Percentiles rank a stretch among this genome's conserved stretches.
Evolutionary conservation across 2,888 invertebrate genomes (phyloP).

Genomic region (Drosophila anceps): DNA sequence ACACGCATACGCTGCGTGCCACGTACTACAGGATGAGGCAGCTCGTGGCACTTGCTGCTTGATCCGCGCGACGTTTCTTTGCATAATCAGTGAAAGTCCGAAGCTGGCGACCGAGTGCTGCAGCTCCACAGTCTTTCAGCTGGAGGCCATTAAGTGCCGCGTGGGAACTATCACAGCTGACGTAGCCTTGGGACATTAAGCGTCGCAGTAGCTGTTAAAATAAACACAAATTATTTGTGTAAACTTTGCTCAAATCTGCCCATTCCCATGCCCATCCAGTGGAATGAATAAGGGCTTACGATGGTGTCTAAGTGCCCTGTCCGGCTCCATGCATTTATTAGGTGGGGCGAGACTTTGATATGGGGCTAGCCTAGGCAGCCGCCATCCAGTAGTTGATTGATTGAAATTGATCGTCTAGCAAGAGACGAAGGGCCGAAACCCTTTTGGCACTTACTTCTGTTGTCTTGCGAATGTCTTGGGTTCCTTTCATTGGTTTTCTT

Average conservation of each 20-base stretch:
- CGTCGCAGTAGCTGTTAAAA: conserved; percentile 74
- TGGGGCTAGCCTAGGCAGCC: conserved; percentile 34
- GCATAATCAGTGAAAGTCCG: conserved; percentile 67
- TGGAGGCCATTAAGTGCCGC: conserved; percentile 70
- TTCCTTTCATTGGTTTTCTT: conserved; percentile 17
- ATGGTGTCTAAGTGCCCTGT: conserved; percentile 62
- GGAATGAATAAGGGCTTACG: conserved; percentile 51
- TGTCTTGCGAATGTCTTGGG: conserved; percentile 8
- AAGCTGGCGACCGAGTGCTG: conserved; percentile 17
- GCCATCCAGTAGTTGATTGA: conserved; percentile 64
- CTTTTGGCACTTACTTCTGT: conserved; percentile 36
- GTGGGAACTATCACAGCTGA: conserved; percentile 70
- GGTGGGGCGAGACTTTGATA: conserved; percentile 58
- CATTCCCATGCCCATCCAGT: conserved; percentile 3
- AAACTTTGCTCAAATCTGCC: conserved; percentile 69
- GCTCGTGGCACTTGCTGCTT: conserved; percentile 32
- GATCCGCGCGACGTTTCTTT: conserved; percentile 70
- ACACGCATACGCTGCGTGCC: conserved; percentile 63
- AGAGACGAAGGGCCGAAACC: conserved; percentile 20
- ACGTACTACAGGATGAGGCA: conserved; percentile 36
- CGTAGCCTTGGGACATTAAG: conserved; percentile 47
- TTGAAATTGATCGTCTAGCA: conserved; percentile 73
- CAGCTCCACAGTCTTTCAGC: conserved; percentile 29
- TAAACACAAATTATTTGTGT: conserved; percentile 80
- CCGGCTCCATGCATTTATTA: conserved; percentile 3